Conservation (phyloP, 2,888 invertebrate genomes). For the Stenolophus ochropezus region DNA sequence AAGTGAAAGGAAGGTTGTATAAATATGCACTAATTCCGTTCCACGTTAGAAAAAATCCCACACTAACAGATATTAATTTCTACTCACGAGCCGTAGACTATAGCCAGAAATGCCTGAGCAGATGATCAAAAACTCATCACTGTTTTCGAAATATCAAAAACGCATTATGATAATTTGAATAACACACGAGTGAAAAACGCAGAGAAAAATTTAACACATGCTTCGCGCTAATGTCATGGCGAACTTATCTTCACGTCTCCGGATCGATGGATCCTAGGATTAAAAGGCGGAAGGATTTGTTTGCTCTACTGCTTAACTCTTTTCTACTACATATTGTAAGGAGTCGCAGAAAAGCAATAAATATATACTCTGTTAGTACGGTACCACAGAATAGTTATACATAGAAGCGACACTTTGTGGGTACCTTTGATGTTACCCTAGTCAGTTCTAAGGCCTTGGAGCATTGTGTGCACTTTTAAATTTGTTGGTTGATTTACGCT, state of each 20-base stretch:
- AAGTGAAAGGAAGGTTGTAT: not conserved
- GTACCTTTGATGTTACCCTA: too few relatives aligned
- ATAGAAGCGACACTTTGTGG: too few relatives aligned
- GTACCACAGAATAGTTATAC: too few relatives aligned
- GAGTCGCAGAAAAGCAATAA: too few relatives aligned
- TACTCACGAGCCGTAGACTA: slow-evolving; percentile 12
- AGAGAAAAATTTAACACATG: slow-evolving; percentile 54
- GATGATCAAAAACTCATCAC: slow-evolving; percentile 58
- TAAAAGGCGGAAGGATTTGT: not conserved
- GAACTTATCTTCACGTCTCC: not conserved
- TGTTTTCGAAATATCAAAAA: slow-evolving; percentile 57
- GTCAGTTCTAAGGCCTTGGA: too few relatives aligned
- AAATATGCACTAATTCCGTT: slow-evolving; percentile 9
- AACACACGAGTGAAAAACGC: slow-evolving; percentile 46
- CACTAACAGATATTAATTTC: slow-evolving; percentile 9
- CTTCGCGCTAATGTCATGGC: slow-evolving; percentile 28
- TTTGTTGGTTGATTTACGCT: too few relatives aligned
- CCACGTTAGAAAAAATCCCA: not conserved
- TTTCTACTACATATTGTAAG: too few relatives aligned
- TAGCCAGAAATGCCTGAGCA: slow-evolving; percentile 18
- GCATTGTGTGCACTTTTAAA: too few relatives aligned
- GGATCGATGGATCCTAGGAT: not conserved
- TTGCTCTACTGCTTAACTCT: too few relatives aligned
- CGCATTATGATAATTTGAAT: slow-evolving; percentile 59
- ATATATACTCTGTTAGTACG: too few relatives aligned